phyloP scores from a whole-genome alignment of 2,888 invertebrate species.

The Ommatoiulus sabulosus region DNA sequence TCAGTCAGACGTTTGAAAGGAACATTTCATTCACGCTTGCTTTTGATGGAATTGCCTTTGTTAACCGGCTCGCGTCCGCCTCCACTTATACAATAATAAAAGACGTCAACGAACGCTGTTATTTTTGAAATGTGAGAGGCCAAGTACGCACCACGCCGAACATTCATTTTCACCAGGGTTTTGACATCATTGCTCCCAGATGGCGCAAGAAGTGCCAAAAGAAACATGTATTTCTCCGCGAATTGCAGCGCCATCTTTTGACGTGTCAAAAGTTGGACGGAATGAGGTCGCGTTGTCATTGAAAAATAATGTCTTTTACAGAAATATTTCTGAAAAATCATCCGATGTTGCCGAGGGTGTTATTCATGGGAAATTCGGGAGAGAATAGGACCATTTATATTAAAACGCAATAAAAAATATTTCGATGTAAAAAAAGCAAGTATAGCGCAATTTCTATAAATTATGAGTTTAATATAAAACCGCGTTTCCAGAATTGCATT shows the following conservation, averaged over 20 bases:
- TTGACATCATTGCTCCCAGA: not conserved
- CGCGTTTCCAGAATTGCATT: constrained; percentile 23
- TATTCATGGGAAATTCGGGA: not conserved
- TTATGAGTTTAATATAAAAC: constrained; percentile 36
- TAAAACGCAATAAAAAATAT: not conserved
- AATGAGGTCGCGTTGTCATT: not conserved
- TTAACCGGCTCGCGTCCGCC: not conserved
- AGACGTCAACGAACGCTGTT: not conserved
- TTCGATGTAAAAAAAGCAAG: not conserved
- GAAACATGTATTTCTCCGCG: not conserved
- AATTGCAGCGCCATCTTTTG: not conserved
- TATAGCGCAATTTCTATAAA: not conserved
- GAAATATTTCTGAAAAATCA: not conserved
- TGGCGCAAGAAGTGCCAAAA: not conserved
- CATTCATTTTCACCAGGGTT: not conserved
- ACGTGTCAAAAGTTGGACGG: not conserved
- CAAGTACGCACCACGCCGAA: not conserved
- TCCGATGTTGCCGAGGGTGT: not conserved
- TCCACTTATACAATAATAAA: not conserved
- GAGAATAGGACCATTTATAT: constrained; percentile 2
- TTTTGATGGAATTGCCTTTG: not conserved
- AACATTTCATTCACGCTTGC: not conserved
- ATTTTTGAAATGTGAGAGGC: not conserved
- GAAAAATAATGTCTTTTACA: not conserved
- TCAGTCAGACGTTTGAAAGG: not conserved